Evolutionary conservation across 2,113 vertebrate genomes (phyloP).

Genomic region (Rousettus leschenaultii): DNA sequence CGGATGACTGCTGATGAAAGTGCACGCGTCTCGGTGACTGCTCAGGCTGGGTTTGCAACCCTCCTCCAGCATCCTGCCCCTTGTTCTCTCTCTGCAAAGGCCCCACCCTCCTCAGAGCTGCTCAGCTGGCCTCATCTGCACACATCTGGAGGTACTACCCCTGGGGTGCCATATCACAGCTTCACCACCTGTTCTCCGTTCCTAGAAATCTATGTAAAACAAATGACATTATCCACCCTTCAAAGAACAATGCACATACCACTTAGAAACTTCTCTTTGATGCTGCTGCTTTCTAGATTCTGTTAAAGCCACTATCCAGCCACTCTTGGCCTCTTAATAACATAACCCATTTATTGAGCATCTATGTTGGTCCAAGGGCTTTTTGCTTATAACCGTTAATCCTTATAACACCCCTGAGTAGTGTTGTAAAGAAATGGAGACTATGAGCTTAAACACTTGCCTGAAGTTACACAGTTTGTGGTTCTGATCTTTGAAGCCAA

Average conservation of each 20-base stretch:
- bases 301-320: neutral
- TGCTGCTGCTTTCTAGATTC: neutral
- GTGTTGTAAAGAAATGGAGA: neutral
- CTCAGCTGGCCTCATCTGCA: neutral
- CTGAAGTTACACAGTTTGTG: neutral
- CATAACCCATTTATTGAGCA: neutral
- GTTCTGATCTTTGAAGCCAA: neutral
- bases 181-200: neutral
- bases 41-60: neutral
- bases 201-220: neutral
- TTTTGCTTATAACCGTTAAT: too few relatives aligned
- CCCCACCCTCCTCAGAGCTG: neutral
- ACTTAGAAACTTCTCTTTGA: neutral
- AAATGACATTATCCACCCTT: neutral
- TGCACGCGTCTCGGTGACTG: fast-evolving
- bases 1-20: neutral
- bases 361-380: neutral
- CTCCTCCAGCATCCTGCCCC: neutral
- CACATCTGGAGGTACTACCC: neutral
- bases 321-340: neutral
- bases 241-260: neutral
- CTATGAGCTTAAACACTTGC: neutral
- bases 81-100: neutral
- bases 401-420: neutral
- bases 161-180: neutral